Evolutionary conservation across 2,113 vertebrate species (phyloP).

Genomic region (Datnioides undecimradiatus): DNA sequence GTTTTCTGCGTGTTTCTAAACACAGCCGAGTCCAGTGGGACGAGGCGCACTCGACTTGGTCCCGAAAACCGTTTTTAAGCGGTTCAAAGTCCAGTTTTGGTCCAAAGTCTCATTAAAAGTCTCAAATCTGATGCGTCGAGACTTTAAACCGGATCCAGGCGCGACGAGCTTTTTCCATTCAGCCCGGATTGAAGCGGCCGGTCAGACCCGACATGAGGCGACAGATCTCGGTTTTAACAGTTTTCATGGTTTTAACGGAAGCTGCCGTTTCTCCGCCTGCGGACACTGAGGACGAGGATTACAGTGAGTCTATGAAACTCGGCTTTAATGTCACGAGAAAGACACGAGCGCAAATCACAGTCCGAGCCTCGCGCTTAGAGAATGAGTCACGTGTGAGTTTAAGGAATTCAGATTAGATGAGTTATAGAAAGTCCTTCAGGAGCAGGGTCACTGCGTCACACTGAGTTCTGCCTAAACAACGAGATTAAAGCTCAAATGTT

Average conservation of each 20-base stretch:
- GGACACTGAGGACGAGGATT: not conserved
- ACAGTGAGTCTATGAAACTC: constrained; percentile 19
- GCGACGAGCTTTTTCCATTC: not conserved
- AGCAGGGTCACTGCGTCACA: too few relatives aligned
- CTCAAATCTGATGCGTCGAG: not conserved
- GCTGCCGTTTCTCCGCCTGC: not conserved
- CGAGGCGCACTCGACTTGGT: not conserved
- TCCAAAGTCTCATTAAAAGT: not conserved
- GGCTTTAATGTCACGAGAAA: too few relatives aligned
- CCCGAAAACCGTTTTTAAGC: not conserved
- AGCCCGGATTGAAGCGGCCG: not conserved
- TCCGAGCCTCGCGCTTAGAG: too few relatives aligned
- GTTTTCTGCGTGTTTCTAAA: not conserved
- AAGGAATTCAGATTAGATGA: too few relatives aligned
- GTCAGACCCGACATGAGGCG: constrained; percentile 25
- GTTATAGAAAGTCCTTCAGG: too few relatives aligned
- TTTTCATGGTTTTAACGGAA: not conserved
- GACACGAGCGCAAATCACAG: too few relatives aligned
- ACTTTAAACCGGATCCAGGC: not conserved
- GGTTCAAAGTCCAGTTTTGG: not conserved
- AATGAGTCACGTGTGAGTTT: too few relatives aligned
- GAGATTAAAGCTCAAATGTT: too few relatives aligned
- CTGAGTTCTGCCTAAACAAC: too few relatives aligned
- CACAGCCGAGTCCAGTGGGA: not conserved
- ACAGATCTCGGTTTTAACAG: not conserved